These are phyloP conservation scores for Cassiopea xamachana DNA, from an alignment of 30 jellyfish, hydroid and myxozoan species.

Conservation along the genomic window DNA sequence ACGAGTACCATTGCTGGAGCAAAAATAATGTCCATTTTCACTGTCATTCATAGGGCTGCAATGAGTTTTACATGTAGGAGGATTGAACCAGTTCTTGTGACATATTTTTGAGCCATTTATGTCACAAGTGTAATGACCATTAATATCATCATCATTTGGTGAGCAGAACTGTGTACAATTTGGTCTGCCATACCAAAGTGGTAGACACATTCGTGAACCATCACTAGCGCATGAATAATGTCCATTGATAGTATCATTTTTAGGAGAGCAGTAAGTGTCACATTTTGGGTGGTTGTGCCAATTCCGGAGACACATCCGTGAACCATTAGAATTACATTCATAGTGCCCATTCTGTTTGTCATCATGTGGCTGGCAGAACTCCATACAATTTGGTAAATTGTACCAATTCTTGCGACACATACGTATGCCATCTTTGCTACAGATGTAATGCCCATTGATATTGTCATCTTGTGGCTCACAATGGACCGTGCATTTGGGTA, in stretches of 20 bases:
- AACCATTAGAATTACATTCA: slow-evolving; percentile 14
- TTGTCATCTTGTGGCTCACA: slow-evolving; percentile 52
- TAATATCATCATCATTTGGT: slow-evolving; percentile 41
- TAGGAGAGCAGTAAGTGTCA: slow-evolving; percentile 32
- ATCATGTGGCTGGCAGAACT: slow-evolving; percentile 42
- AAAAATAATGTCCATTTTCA: slow-evolving; percentile 55
- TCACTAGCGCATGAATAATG: slow-evolving; percentile 49
- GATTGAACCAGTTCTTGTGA: slow-evolving; percentile 15
- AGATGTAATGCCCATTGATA: slow-evolving; percentile 57
- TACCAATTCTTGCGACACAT: slow-evolving; percentile 58
- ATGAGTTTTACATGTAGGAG: slow-evolving; percentile 45
- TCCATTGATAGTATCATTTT: slow-evolving; percentile 41
- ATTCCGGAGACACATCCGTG: neutral
- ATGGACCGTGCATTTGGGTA: slow-evolving; percentile 22
- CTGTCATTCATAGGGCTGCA: slow-evolving; percentile 62
- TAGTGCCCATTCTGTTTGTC: slow-evolving; percentile 26
- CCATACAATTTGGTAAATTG: slow-evolving; percentile 15
- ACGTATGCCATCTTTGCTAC: slow-evolving; percentile 39
- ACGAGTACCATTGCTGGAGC: slow-evolving; percentile 59
- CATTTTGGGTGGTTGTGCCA: slow-evolving; percentile 48
- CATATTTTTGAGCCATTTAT: slow-evolving; percentile 45
- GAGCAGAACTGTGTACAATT: slow-evolving; percentile 51
- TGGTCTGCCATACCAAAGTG: slow-evolving; percentile 40
- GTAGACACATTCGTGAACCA: slow-evolving; percentile 54
- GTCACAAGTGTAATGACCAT: slow-evolving; percentile 56